Evolutionary conservation across 2,888 invertebrate species (phyloP), one percentile per base, ranked within the genome.

Genomic region (Patella caerulea): DNA sequence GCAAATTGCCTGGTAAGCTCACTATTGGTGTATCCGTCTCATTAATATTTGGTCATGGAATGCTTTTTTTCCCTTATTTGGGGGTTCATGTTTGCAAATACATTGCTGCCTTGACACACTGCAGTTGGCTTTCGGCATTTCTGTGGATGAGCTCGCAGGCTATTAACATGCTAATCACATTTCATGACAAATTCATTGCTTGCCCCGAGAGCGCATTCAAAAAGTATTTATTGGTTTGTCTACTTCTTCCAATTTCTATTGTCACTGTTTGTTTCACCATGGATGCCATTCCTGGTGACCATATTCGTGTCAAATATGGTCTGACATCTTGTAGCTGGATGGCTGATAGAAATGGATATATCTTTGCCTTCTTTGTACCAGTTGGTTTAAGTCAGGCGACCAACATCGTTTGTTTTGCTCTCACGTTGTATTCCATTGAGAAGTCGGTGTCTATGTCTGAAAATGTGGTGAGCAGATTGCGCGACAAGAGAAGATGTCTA

Each of bases 351-450:
- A 19, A 65, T 65, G 65, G 65, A 14, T 71, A 73, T n/a, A 70
- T 73, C n/a, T 76, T 71, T 15, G 71, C 69, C 19, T 80, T 81
- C 65, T 56, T 79, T 69, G 71, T 78, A 12, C 80, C 81, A 2
- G 79, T 76, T 17, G 81, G 76, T 14, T 12, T 79, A 24, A 74
- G 78, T 34, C 75, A 78, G 17, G 29, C 76, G 15, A 24, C 79
- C 24, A 81, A 81, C 54, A 45, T 79, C 69, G 59, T 78, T 52
- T 75, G 79, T 34, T 83, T 83, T 34, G 24, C 72, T 14, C 29
- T 81, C 14, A 83, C 82, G 3, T 72, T 83, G 65, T 65, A 65
- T 65, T 11, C 19, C 2, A 65, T 65, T 65, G 65, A 65, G 24
- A 65, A 65, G 24, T 24, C 65, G 24, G 14, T 65, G 65, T 24